A percentile compares a stretch with the other conserved stretches of the same genome.
phyloP scores from a whole-genome alignment of 2,113 vertebrate genomes.

The Pelodiscus sinensis region DNA sequence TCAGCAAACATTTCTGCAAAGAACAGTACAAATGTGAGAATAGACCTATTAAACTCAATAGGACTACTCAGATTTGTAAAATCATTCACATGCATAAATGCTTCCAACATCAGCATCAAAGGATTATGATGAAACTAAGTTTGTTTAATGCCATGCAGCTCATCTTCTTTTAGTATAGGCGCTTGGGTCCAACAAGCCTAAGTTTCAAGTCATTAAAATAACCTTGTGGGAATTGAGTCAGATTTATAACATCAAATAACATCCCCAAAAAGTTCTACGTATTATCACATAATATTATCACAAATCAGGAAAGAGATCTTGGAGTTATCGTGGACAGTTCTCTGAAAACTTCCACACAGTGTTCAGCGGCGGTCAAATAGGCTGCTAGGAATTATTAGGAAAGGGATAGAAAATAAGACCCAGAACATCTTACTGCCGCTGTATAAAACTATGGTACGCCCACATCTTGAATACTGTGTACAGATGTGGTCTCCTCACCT shows the following conservation, averaged over 20 bases:
- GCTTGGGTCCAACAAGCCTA: not conserved
- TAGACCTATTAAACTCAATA: not conserved
- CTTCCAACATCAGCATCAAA: not conserved
- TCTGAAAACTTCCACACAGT: too few relatives aligned
- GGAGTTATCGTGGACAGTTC: too few relatives aligned
- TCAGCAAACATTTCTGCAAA: not conserved
- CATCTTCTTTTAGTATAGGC: not conserved
- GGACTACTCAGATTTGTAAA: not conserved
- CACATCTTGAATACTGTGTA: too few relatives aligned
- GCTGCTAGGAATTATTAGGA: too few relatives aligned
- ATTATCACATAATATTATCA: not conserved
- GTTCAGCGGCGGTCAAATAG: too few relatives aligned
- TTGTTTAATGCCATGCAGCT: not conserved
- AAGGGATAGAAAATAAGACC: too few relatives aligned
- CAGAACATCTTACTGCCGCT: too few relatives aligned
- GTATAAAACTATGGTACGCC: too few relatives aligned
- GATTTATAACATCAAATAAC: not conserved
- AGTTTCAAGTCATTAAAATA: not conserved
- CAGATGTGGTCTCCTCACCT: too few relatives aligned
- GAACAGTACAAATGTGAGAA: not conserved
- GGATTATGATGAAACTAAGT: not conserved
- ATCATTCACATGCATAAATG: not conserved
- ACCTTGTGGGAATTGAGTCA: not conserved
- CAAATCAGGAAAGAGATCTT: too few relatives aligned
- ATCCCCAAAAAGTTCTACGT: not conserved